Evolutionary conservation across 1,140 invertebrate genomes (phyloP), one percentile per base, ranked within the genome.

Genomic region (Drosophila rufa): DNA sequence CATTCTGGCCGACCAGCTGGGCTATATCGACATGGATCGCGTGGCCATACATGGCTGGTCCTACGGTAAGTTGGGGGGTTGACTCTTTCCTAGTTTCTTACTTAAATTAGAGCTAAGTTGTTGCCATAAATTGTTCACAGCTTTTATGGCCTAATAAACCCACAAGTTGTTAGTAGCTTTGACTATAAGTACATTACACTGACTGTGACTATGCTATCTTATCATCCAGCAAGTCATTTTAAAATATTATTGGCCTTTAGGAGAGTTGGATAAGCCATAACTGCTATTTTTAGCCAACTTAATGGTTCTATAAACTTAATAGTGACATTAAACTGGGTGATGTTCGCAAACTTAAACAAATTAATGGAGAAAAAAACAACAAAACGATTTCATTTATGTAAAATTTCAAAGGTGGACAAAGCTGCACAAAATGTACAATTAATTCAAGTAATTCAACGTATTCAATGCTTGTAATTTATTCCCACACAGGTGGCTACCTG

Each of bases 41-140:
- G 96, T 99, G 2, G 99, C 97, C 6, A 97, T 99, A 80, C 98
- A 99, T 92, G 99, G 99, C 7, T 99, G 99, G 99, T 99, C 98
- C 50, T 99, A 99, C 92, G 99, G 98, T 95, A 60, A 92, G 91
- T 74, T 59, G 0, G 14, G 3, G 0, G 22, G 25, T 9, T 9
- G 8, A 19, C n/a, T 33, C 4, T 4, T n/a, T n/a, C 2, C 12
- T 17, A 11, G 22, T 12, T n/a, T 11, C 4, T 61, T n/a, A 48
- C 19, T 30, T 5, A 19, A 36, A 12, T 5, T 5, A 7, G 27
- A 53, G 8, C 30, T 17, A 36, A 11, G 6, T 19, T 12, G 9
- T 14, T 46, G 9, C 4, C 4, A 0, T 42, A 42, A 22, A 22
- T 22, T 12, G 11, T 1, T 33, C 30, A 4, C 3, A 25, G 22